A percentile compares a stretch with the other conserved stretches of the same genome.
Evolutionary conservation across 2,113 vertebrate species (phyloP).

Genomic region (Lycaon pictus): DNA sequence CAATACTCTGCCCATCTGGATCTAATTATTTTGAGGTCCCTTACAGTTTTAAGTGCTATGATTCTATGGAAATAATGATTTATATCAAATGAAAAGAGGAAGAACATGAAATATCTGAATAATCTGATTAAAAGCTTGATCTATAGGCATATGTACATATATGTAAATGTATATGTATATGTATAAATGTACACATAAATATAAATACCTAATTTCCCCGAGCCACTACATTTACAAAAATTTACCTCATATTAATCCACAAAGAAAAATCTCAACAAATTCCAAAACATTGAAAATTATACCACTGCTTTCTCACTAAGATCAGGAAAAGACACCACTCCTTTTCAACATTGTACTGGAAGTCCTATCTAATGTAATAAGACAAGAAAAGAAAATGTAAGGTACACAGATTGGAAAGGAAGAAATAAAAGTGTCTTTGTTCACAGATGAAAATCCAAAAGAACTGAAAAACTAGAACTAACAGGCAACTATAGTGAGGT

Average conservation of each 20-base stretch:
- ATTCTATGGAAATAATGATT: constrained; percentile 15
- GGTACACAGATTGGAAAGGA: neutral
- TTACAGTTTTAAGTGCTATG: neutral
- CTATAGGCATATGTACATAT: neutral
- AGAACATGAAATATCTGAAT: neutral
- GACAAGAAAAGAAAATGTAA: neutral
- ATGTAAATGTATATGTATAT: neutral
- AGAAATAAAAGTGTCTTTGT: constrained; percentile 19
- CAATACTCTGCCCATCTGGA: neutral
- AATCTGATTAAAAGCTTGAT: neutral
- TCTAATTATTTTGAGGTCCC: neutral
- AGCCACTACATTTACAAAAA: constrained; percentile 1
- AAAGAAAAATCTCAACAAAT: neutral
- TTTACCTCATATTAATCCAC: neutral
- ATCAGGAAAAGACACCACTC: neutral
- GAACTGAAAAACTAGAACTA: neutral
- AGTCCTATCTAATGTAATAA: neutral
- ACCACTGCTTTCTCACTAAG: neutral
- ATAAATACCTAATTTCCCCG: neutral
- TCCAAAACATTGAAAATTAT: constrained; percentile 34
- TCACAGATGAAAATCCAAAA: neutral
- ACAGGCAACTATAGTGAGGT: neutral
- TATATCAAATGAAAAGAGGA: neutral
- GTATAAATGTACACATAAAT: neutral
- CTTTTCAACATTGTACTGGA: neutral